A percentile compares a stretch with the other conserved stretches of the same genome.
phyloP scores from a whole-genome alignment of 1,140 invertebrate species.

The Episyrphus balteatus region DNA sequence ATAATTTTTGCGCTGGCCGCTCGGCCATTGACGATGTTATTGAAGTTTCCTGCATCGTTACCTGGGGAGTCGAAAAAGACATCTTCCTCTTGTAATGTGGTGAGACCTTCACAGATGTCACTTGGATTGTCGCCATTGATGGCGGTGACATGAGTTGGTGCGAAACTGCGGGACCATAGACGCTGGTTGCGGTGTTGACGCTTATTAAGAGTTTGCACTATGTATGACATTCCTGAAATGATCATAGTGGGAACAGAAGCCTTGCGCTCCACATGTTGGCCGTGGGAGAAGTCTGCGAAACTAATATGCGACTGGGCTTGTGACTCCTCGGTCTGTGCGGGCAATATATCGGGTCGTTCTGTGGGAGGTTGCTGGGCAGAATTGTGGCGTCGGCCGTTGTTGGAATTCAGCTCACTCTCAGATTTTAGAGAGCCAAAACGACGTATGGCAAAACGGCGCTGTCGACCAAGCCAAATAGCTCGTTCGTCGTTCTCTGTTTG shows the following conservation, averaged over 20 bases:
- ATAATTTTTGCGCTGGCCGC: conserved; percentile 2
- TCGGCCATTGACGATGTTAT: neutral
- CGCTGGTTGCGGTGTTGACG: conserved; percentile 35
- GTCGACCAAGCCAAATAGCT: conserved; percentile 53
- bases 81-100: conserved; percentile 23
- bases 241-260: conserved; percentile 48
- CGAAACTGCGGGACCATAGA: conserved; percentile 45
- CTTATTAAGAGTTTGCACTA: conserved; percentile 42
- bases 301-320: conserved; percentile 9
- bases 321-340: conserved; percentile 18
- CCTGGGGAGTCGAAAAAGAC: conserved; percentile 30
- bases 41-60: neutral
- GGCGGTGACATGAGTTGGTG: conserved; percentile 32
- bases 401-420: conserved; percentile 8
- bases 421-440: conserved; percentile 25
- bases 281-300: conserved; percentile 16
- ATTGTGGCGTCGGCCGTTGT: conserved; percentile 1
- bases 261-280: conserved; percentile 37
- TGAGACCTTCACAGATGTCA: conserved; percentile 15
- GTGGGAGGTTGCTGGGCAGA: conserved; percentile 2
- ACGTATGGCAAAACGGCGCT: conserved; percentile 49
- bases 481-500: conserved; percentile 50
- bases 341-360: conserved; percentile 37
- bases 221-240: conserved; percentile 42
- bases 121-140: conserved; percentile 3